Evolutionary conservation across 2,113 vertebrate genomes (phyloP), one percentile per base, ranked within the genome.

Genomic region (Picathartes gymnocephalus): DNA sequence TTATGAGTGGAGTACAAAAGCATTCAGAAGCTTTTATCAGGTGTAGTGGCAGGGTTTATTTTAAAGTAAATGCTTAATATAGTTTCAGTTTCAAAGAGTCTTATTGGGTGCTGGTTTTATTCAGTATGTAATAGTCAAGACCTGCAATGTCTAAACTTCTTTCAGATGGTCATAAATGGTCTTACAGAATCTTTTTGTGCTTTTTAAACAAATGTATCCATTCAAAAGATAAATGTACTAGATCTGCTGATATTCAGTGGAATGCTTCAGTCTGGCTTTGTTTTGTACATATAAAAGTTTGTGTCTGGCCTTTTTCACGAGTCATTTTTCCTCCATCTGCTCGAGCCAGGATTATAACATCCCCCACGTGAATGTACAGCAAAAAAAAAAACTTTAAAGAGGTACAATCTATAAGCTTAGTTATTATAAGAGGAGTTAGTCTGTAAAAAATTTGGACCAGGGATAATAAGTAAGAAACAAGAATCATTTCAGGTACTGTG

Each of bases 81-180:
- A 89, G 39, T 96, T 95, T 95, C 78, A 57, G 44, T 96, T 97
- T 96, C 95, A 96, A 92, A 96, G 91, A 96, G 28, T 76, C 87
- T 97, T 96, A 65, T 33, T 20, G 4, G 24, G 17, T 77, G n/a
- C 42, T 72, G 40, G 47, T 69, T 93, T 96, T 89, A 86, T 76
- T 93, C 90, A 51, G 39, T n/a, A 22, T 73, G 78, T 87, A 79
- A 69, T 17, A 89, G 64, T 81, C 48, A 90, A 78, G 56, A 30
- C 77, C 51, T 79, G 68, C 64, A 84, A 18, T 1, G 2, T 30
- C 45, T 65, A 86, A 94, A 93, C 25, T 57, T 91, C 66, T 93
- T 90, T 95, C 87, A 90, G 77, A 84, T 94, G 62, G 76, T 91
- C 70, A n/a, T 86, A 93, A 78, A 91, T 56, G 54, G 37, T 89